Base-by-base conservation (phyloP, 2,113 vertebrate species). In the Gasterosteus nipponicus region DNA sequence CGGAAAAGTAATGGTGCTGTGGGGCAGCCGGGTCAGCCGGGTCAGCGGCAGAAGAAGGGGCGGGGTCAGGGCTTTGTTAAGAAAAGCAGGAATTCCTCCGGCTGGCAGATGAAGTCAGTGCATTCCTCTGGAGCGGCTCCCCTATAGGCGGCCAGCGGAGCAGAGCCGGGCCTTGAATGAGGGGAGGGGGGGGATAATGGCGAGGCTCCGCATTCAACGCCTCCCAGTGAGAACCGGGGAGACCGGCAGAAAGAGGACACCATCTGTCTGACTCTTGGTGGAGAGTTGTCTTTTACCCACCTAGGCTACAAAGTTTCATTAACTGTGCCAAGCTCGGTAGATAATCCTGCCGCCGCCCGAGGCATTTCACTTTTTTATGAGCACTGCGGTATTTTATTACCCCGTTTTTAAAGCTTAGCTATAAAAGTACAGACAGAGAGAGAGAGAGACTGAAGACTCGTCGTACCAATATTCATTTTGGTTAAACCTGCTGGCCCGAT, bases 31-130 rank as follows among this genome's bases (percentile, higher is more conserved):
- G 39, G 51, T n/a, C 67, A 49, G 75, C 51, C 58, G 74, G 79
- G 87, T 87, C 89, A 85, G 77, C 60, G 6, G 78, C 19, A 31
- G 56, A 44, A 72, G 58, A 16, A 38, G 19, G 69, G 72, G 0
- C 0, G 33, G 74, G 65, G 75, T 2, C n/a, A 66, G 64, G 38
- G 74, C 68, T 87, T 89, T 90, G 81, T 89, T 84, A 85, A 69
- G 82, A 80, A 81, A 87, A 60, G 56, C 77, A 82, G 77, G 82
- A 90, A 87, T 88, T 83, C 78, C 88, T 91, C 69, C 64, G 69
- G 80, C 78, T 85, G 78, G 76, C 85, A 86, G 85, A 91, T 94
- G 91, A 93, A 90, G 90, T 93, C 90, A 88, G 82, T 86, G 88
- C 91, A 91, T 94, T 94, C 92, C 91, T 91, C 59, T 60, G 29